A percentile compares a stretch with the other conserved stretches of the same genome.
Evolutionary conservation across 2,113 vertebrate genomes (phyloP).

Genomic region (Lynx canadensis): DNA sequence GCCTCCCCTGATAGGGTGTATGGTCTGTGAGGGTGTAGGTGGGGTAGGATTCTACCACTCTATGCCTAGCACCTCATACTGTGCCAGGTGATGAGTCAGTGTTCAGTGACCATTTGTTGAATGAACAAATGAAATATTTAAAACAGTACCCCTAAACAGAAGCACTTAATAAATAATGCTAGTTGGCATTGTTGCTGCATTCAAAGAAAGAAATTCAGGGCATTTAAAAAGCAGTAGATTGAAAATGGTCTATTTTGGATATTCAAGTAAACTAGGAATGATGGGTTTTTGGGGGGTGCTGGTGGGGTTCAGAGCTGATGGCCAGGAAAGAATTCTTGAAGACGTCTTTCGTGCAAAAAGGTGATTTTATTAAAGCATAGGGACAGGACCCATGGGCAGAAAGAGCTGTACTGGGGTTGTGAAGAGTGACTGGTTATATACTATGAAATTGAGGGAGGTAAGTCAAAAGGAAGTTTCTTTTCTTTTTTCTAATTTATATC

Average conservation of each 20-base stretch:
- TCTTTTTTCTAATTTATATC: too few species aligned
- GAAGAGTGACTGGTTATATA: too few species aligned
- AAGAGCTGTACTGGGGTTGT: too few species aligned
- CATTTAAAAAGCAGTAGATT: slow-evolving; percentile 3
- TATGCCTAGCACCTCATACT: background rate
- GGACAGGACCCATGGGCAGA: too few species aligned
- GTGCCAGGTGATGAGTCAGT: background rate
- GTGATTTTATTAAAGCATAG: too few species aligned
- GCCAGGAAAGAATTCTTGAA: too few species aligned
- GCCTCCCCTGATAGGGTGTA: background rate
- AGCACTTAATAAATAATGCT: background rate
- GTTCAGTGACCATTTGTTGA: background rate
- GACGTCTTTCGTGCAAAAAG: too few species aligned
- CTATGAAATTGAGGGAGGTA: too few species aligned
- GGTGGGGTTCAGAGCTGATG: too few species aligned
- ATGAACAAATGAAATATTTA: slow-evolving; percentile 30
- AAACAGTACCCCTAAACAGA: background rate
- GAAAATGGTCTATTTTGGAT: slow-evolving; percentile 1
- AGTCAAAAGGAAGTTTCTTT: too few species aligned
- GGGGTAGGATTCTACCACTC: background rate
- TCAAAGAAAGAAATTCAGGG: slow-evolving; percentile 27
- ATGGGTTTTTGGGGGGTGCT: too few species aligned
- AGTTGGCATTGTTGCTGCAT: background rate
- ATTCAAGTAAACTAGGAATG: background rate
- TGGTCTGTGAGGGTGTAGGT: background rate